Base-by-base conservation (phyloP, 2,797 vertebrate species). In the Notolabrus celidotus region DNA sequence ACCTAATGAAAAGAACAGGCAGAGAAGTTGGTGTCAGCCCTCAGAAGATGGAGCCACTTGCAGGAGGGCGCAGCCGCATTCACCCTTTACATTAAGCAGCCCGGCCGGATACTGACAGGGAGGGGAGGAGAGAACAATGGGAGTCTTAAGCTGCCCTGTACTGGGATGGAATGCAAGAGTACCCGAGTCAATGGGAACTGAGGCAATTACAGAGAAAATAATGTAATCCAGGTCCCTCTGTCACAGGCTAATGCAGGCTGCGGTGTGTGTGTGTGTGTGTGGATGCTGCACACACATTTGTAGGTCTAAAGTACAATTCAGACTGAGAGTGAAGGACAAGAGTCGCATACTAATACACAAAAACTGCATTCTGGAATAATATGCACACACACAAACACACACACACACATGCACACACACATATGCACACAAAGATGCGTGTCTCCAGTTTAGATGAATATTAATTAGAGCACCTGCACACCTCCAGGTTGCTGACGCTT, bases 1-100 rank as follows among this genome's bases (percentile, higher is more conserved):
- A 36, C 31, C 50, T 67, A 62, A 66, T 67, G 29, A 51, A 54
- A 29, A 59, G 42, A 56, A 65, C 39, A 61, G 31, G 36, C 27
- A n/a, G n/a, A 29, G 6, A 39, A 56, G 38, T 60, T 12, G 4
- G 54, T 56, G 58, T 68, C 54, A 53, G 29, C n/a, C 20, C 46
- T 65, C 41, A 25, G 62, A 46, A 41, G 49, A 43, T 47, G 54
- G 2, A 29, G 51, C 56, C 43, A 67, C 27, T 63, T 34, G 7
- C 46, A 70, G 36, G 43, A 63, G 38, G 34, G 27, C 27, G 51
- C 23, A 31, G 3, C 51, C 57, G 52, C 46, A 62, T 57, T 39
- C n/a, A 58, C 17, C 15, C 33, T n/a, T 38, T 38, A 15, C 39
- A 47, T 39, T 33, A 59, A 47, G 29, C 16, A 39, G 46, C 23